A percentile compares a stretch with the other conserved stretches of the same genome.
Evolutionary conservation across 2,888 invertebrate genomes (phyloP).

Genomic region (Plebejus anna): DNA sequence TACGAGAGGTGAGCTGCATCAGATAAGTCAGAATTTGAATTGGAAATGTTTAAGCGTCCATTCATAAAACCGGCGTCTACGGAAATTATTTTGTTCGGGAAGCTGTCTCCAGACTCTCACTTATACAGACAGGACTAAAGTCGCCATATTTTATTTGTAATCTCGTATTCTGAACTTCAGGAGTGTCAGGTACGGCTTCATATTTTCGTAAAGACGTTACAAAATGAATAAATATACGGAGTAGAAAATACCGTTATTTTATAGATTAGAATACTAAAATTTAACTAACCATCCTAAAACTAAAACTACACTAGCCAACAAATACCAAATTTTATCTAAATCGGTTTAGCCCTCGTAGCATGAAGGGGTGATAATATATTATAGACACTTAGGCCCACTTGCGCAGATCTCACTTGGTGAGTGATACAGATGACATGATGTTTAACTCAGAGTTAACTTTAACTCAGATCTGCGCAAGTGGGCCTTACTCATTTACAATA

Average conservation of each 20-base stretch:
- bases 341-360: too few relatives aligned
- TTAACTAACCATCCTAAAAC: too few relatives aligned
- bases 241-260: background rate
- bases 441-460: too few relatives aligned
- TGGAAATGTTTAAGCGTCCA: slow-evolving; percentile 32
- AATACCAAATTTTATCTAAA: too few relatives aligned
- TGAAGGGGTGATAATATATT: too few relatives aligned
- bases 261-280: too few relatives aligned
- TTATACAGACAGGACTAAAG: slow-evolving; percentile 9
- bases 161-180: background rate
- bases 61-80: slow-evolving; percentile 34
- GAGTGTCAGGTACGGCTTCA: background rate
- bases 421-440: too few relatives aligned
- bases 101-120: slow-evolving; percentile 28
- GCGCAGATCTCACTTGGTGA: too few relatives aligned
- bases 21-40: slow-evolving; percentile 31
- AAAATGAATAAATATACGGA: background rate
- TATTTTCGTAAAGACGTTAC: background rate
- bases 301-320: too few relatives aligned
- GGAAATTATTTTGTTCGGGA: slow-evolving; percentile 37
- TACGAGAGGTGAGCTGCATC: slow-evolving; percentile 25
- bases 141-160: slow-evolving; percentile 11
- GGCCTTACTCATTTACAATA: too few relatives aligned
- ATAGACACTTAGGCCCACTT: too few relatives aligned
- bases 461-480: too few relatives aligned